phyloP scores from a whole-genome alignment of 2,797 vertebrate genomes.

The Lepus oiostolus region DNA sequence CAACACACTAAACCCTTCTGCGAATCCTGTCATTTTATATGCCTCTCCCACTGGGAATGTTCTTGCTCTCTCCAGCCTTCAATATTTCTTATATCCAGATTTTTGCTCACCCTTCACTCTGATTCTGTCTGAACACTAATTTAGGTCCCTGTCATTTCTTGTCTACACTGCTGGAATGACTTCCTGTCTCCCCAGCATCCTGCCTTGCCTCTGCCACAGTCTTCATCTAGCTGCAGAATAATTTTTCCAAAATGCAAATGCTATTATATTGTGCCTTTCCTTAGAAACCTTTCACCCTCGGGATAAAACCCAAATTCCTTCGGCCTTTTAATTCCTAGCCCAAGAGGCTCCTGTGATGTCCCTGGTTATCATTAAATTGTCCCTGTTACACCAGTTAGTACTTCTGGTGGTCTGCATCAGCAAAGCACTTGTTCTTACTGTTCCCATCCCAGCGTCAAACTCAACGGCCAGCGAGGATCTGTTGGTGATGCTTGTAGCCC shows the following conservation, averaged over 20 bases:
- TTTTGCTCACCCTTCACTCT: not conserved
- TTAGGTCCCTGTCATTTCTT: not conserved
- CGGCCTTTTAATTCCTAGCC: not conserved
- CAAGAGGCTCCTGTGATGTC: not conserved
- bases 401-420: not conserved
- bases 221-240: not conserved
- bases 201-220: not conserved
- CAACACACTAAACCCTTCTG: not conserved
- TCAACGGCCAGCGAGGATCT: not conserved
- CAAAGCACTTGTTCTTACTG: not conserved
- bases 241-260: constrained; percentile 24
- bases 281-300: constrained; percentile 1
- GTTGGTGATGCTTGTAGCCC: not conserved
- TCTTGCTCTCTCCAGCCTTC: not conserved
- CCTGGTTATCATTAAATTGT: not conserved
- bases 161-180: not conserved
- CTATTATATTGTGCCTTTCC: not conserved
- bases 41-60: not conserved
- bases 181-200: not conserved
- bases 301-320: not conserved
- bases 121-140: not conserved
- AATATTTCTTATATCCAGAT: not conserved
- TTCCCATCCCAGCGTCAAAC: not conserved
- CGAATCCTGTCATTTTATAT: not conserved
- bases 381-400: no score